Evolutionary conservation across 2,113 vertebrate genomes (phyloP), one percentile per base, ranked within the genome.

Genomic region (Gymnocephalus cernua): DNA sequence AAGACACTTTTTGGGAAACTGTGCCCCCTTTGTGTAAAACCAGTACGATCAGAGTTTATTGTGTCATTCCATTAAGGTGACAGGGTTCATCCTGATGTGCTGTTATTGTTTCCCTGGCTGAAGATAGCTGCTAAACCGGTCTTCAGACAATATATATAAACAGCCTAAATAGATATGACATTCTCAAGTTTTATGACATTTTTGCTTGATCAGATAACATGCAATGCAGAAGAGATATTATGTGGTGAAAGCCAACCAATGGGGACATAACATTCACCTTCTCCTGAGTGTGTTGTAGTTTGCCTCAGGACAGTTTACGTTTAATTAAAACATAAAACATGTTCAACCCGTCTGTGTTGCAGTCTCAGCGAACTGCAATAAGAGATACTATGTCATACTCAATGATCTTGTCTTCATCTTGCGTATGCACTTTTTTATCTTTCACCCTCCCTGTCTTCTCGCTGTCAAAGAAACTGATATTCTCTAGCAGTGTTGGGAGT

Each of bases 391-490:
- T 85, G 58, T 82, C 77, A 79, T 48, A 27, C 54, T 78, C 63
- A 57, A 44, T 6, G 21, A 32, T 69, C 66, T 64, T 38, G 76
- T 74, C 75, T 68, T 79, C 78, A 48, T 83, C 45, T 61, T 18
- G 35, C 53, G 10, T 83, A 23, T 73, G 59, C 78, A 66, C 70
- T 38, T 83, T 38, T 32, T 57, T 83, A 66, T 84, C 47, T 73
- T 53, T 79, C 67, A 35, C 51, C 58, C 75, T 41, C 57, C 79
- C 41, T 13, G 57, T 82, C 65, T 68, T 62, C 23, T 78, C 75
- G 6, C 32, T 32, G n/a, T 86, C 38, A 2, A 75, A 48, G 29
- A 87, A 88, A 82, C 69, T 76, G 56, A 86, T 80, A 76, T 74
- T 73, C 74, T 80, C 68, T 56, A 21, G 56, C n/a, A n/a, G n/a